These are phyloP conservation scores for Leptopilina myrica DNA, from an alignment of 2,888 invertebrate genomes.

Conservation along the genomic window DNA sequence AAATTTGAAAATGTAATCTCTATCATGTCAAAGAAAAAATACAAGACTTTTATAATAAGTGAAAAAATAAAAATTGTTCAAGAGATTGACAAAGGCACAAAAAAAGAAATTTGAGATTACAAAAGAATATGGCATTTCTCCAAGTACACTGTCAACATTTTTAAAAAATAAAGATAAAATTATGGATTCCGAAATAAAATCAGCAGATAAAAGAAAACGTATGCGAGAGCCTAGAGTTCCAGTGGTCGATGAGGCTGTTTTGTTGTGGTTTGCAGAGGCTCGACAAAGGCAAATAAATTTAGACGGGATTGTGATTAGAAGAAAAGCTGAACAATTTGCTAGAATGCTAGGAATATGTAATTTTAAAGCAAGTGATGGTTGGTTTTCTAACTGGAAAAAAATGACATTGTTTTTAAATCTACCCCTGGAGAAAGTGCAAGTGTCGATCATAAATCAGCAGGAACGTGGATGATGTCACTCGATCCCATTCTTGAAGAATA, in stretches of 20 bases:
- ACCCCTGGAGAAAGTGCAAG: slow-evolving; percentile 53
- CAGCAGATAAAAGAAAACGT: not conserved
- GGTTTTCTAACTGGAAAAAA: slow-evolving; percentile 62
- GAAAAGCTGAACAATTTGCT: slow-evolving; percentile 49
- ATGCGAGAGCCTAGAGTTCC: not conserved
- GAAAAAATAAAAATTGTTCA: not conserved
- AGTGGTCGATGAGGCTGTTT: not conserved
- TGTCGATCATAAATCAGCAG: too few relatives aligned
- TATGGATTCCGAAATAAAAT: slow-evolving; percentile 1
- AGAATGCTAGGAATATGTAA: slow-evolving; percentile 29
- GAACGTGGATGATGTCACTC: too few relatives aligned
- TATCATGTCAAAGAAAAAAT: too few relatives aligned
- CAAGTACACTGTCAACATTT: not conserved
- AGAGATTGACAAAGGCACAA: not conserved
- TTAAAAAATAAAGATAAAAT: slow-evolving; percentile 3
- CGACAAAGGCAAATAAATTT: slow-evolving; percentile 10
- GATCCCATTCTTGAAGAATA: too few relatives aligned
- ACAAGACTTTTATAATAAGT: not conserved
- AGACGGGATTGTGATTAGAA: slow-evolving; percentile 25
- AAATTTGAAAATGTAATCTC: too few relatives aligned
- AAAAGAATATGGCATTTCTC: not conserved
- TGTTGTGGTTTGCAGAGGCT: slow-evolving; percentile 1
- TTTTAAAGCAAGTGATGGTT: slow-evolving; percentile 62
- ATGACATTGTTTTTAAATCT: slow-evolving; percentile 54
- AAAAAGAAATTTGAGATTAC: not conserved